Conservation (phyloP, 2,888 invertebrate genomes). For the Coecobrya sp. region DNA sequence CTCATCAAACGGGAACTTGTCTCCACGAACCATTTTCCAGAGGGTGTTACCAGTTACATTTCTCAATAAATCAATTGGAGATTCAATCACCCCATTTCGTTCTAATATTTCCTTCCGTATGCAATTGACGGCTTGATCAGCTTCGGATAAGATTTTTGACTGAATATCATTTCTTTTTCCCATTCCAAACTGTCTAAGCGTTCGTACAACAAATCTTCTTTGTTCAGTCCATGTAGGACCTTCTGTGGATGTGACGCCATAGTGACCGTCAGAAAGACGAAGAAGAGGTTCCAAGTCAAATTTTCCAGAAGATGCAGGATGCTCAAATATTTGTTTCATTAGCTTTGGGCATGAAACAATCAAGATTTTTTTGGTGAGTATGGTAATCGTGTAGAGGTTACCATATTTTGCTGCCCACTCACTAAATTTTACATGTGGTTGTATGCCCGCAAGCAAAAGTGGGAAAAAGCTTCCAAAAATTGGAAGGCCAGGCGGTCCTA, state of each 20-base stretch:
- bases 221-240: not conserved
- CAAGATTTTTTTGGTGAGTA: conserved; percentile 1
- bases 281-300: conserved; percentile 12
- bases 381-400: not conserved
- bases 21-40: conserved; percentile 26
- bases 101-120: not conserved
- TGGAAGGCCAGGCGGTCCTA: not conserved
- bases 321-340: conserved; percentile 11
- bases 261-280: not conserved
- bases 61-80: not conserved
- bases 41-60: not conserved
- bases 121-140: not conserved
- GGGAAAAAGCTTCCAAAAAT: not conserved
- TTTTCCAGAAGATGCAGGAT: conserved; percentile 43
- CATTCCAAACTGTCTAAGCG: not conserved
- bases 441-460: not conserved
- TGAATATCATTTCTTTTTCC: conserved; percentile 1
- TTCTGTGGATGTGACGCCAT: conserved; percentile 26
- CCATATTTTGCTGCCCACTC: not conserved
- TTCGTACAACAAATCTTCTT: conserved; percentile 18
- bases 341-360: conserved; percentile 16
- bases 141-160: not conserved
- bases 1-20: not conserved
- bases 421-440: not conserved
- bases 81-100: not conserved